Evolutionary conservation across 2,888 invertebrate genomes (phyloP).

Genomic region (Melanophora roralis): DNA sequence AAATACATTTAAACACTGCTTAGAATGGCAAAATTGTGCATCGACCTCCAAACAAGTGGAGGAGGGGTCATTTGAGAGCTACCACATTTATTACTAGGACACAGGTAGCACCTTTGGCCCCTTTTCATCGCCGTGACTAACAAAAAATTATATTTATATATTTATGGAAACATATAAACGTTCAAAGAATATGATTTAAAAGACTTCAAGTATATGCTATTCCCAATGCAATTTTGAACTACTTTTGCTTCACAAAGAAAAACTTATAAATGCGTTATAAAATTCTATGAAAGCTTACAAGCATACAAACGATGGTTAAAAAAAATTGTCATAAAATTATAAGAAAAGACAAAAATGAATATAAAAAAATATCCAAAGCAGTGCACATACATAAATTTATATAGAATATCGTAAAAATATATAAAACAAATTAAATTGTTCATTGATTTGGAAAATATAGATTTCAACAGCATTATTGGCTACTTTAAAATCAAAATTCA

Average conservation of each 20-base stretch:
- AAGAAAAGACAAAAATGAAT: neutral
- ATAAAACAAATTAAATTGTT: constrained; percentile 51
- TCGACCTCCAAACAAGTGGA: too few species aligned
- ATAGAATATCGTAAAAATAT: neutral
- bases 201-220: too few species aligned
- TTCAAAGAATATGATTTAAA: too few species aligned
- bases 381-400: too few species aligned
- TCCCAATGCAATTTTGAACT: neutral
- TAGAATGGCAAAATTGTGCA: too few species aligned
- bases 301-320: constrained; percentile 25
- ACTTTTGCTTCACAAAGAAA: neutral
- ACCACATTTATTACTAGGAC: too few species aligned
- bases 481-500: constrained; percentile 1
- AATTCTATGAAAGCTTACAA: constrained; percentile 34
- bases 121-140: too few species aligned
- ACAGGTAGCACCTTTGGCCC: too few species aligned
- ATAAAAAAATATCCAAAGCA: neutral
- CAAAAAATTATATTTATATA: too few species aligned
- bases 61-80: too few species aligned
- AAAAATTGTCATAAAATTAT: neutral
- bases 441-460: constrained; percentile 53
- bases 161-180: too few species aligned
- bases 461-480: constrained; percentile 47
- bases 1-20: too few species aligned
- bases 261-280: constrained; percentile 11